Evolutionary conservation across 2,113 vertebrate genomes (phyloP), one percentile per base, ranked within the genome.

Genomic region (Sorex araneus): DNA sequence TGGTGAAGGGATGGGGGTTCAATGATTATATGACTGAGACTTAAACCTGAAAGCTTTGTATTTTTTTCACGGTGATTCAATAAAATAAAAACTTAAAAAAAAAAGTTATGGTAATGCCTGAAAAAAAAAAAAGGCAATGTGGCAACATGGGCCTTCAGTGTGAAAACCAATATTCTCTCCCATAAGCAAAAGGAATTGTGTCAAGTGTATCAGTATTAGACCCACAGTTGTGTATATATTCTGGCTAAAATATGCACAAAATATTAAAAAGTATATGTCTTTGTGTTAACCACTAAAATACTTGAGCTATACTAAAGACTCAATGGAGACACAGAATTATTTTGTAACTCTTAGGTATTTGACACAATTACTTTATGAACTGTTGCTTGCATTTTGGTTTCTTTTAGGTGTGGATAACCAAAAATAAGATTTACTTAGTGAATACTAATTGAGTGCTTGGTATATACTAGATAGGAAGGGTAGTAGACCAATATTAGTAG

Each of bases 241-340:
- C 21, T 87, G 78, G 34, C 63, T 84, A 54, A 93, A 79, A 79
- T 43, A 1, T 70, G 36, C 40, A 36, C 78, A 18, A 75, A 84
- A 92, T 69, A 40, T 43, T 7, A 43, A 57, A 45, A 84, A 64
- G 57, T 40, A 84, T 0, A 71, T 25, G 32, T 16, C 67, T 34
- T 70, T 70, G 54, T 75, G 12, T 64, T 87, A 78, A 4, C 18
- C 30, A 10, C 54, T 82, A 50, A 50, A 50, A 50, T 50, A 50
- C 10, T 50, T 50, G 47, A 50, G 13, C 47, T 50, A 23, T 40
- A 43, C n/a, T 60, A 19, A 85, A 93, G 81, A 92, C 32, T 71
- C 19, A 13, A 40, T 34, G 34, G 30, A 91, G 50, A 54, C 16
- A 34, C 10, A 21, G 8, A 71, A 60, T 45, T 60, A 76, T 11